These are phyloP conservation scores for Carettochelys insculpta DNA, from an alignment of 2,113 vertebrate species.

Conservation along the genomic window DNA sequence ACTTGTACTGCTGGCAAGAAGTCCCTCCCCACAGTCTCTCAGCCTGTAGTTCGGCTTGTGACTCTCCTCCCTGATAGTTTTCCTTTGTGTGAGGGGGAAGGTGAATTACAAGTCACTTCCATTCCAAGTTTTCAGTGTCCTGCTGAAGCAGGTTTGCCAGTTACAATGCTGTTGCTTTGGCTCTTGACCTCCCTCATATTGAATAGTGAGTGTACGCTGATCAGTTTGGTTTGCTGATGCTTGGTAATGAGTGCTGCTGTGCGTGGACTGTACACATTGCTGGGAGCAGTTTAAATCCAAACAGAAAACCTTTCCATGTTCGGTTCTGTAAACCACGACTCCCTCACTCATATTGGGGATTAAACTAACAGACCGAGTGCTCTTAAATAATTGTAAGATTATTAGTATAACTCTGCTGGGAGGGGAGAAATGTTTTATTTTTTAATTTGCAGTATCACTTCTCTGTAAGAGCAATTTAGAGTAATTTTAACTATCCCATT, in stretches of 20 bases:
- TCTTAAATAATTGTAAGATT: not conserved
- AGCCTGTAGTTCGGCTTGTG: not conserved
- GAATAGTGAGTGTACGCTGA: not conserved
- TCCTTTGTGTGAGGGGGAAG: not conserved
- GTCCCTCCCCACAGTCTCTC: not conserved
- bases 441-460: not conserved
- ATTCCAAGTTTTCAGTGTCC: not conserved
- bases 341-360: not conserved
- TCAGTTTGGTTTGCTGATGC: not conserved
- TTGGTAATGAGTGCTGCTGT: not conserved
- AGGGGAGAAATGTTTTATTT: not conserved
- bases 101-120: not conserved
- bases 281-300: not conserved
- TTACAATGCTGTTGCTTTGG: not conserved
- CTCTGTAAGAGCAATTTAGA: not conserved
- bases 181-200: not conserved
- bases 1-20: no score
- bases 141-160: not conserved
- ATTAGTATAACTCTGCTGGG: not conserved
- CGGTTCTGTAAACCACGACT: not conserved
- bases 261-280: not conserved
- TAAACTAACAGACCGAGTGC: not conserved
- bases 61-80: not conserved
- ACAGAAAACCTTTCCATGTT: not conserved
- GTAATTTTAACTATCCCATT: not conserved